Evolutionary conservation across 2,888 invertebrate genomes (phyloP), one percentile per base, ranked within the genome.

Genomic region (Diabrotica balteata): DNA sequence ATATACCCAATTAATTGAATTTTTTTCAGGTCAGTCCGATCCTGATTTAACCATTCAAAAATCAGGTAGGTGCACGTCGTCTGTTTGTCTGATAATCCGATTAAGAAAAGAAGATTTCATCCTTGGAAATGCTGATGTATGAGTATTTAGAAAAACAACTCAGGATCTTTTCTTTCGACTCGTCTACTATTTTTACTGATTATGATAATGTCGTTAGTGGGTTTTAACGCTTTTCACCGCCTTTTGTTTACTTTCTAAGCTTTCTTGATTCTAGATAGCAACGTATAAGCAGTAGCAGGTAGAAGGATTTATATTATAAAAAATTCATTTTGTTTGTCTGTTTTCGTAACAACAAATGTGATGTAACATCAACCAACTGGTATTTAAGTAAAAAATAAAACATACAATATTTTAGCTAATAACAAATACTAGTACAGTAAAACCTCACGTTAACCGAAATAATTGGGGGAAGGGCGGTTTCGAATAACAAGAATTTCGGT

Each of bases 191-290:
- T 55, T 55, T 55, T 57, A 57, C 55, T 45, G 43, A 57, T 57
- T 57, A 57, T 45, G 55, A 57, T 57, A 57, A 57, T 57, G 45
- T 57, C 45, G 55, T 57, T 57, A 57, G 45, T 17, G 55, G 55
- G 55, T 57, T 57, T 57, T 43, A 57, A 57, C 17, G 45, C 55
- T 57, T 45, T 42, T 43, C 54, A 54, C 11, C 43, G 42, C n/a
- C 10, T 43, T 57, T 57, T 57, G 55, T 57, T 57, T 17, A 57
- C 55, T 57, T 32, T 8, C 44, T 57, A 55, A 55, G 55, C 44
- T 55, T 44, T 42, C 44, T 57, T 44, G 55, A 57, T 57, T 45
- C 11, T 44, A n/a, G 55, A 57, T 57, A 57, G 45, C 47, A 47
- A 47, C 55, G 44, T 44, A 45, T 44, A 44, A 45, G 11, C 44